Evolutionary conservation across 2,797 vertebrate genomes (phyloP).

Genomic region (Enteromius viviparus): DNA sequence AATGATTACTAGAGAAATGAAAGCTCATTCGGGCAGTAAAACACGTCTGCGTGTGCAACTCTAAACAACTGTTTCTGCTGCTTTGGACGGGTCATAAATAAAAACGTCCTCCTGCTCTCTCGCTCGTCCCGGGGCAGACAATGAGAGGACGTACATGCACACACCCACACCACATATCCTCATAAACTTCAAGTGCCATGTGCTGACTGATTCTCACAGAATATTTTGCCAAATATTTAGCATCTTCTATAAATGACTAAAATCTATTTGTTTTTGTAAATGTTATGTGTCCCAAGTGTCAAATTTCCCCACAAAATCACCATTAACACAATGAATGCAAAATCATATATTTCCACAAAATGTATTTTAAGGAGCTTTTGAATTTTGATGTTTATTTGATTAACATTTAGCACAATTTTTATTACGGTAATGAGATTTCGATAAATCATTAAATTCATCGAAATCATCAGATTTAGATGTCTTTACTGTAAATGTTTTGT

Average conservation of each 20-base stretch:
- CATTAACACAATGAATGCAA: neutral
- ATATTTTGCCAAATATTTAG: neutral
- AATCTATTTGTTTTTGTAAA: neutral
- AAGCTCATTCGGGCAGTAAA: constrained; percentile 58
- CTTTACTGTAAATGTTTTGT: neutral
- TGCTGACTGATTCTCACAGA: neutral
- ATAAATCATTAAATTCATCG: neutral
- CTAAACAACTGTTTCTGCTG: constrained; percentile 54
- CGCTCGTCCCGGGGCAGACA: neutral
- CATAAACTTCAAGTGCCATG: neutral
- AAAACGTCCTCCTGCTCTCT: constrained; percentile 28
- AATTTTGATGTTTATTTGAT: neutral
- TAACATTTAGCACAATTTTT: neutral
- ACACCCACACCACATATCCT: neutral
- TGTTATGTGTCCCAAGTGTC: neutral
- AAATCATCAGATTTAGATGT: neutral
- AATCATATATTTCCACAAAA: neutral
- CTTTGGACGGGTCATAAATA: constrained; percentile 57
- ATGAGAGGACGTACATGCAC: constrained; percentile 20
- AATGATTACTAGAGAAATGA: constrained; percentile 60
- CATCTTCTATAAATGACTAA: neutral
- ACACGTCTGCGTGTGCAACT: constrained; percentile 50
- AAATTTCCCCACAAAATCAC: neutral
- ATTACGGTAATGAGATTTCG: neutral
- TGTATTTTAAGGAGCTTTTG: neutral